Conservation (phyloP, 2,797 vertebrate genomes). For the Anomalospiza imberbis region DNA sequence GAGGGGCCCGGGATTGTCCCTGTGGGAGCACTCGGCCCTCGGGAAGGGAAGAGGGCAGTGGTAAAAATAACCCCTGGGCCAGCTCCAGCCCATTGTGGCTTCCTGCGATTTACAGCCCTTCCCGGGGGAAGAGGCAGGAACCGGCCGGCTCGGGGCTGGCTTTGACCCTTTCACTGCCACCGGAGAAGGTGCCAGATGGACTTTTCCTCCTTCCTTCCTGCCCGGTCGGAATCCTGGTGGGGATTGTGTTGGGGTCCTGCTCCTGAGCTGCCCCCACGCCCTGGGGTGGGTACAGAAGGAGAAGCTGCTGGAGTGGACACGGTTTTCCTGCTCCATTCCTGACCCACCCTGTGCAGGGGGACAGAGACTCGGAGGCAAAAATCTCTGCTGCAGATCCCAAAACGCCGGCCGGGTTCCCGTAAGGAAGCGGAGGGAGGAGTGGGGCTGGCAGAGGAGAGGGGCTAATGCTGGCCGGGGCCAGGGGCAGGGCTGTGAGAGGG, state of each 20-base stretch:
- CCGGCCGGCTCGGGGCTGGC: not conserved
- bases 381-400: not conserved
- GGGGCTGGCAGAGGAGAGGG: not conserved
- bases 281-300: not conserved
- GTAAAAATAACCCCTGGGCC: slow-evolving; percentile 58
- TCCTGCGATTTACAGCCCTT: slow-evolving; percentile 68
- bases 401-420: not conserved
- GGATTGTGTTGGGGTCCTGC: not conserved
- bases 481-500: not conserved
- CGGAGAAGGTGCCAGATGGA: not conserved
- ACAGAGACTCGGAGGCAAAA: not conserved
- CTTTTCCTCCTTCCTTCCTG: not conserved
- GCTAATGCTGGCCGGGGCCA: not conserved
- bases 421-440: not conserved
- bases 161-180: slow-evolving; percentile 29
- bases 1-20: not conserved
- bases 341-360: not conserved
- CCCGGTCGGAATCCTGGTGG: not conserved
- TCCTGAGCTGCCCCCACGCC: not conserved
- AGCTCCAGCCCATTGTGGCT: slow-evolving; percentile 30
- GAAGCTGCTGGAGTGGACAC: accelerated
- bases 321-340: not conserved
- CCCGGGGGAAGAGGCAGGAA: slow-evolving; percentile 16
- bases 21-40: not conserved
- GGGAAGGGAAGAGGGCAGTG: not conserved